Conservation (phyloP, 1,140 invertebrate genomes). For the Oryzaephilus surinamensis region DNA sequence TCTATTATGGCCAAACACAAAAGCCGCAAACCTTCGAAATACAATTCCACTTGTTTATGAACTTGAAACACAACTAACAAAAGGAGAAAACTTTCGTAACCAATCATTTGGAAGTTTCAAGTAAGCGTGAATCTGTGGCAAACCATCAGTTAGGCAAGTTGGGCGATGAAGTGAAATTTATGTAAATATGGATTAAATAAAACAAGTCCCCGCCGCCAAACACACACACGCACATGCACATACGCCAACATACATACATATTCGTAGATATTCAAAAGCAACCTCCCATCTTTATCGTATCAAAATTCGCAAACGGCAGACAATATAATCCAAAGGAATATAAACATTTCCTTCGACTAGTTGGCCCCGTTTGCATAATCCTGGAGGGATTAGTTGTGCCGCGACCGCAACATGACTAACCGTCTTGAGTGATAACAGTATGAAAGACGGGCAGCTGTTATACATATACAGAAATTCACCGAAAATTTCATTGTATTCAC, state of each 20-base stretch:
- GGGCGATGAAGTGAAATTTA: slow-evolving; percentile 21
- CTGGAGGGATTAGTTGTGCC: slow-evolving; percentile 12
- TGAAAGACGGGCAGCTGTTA: too few species aligned
- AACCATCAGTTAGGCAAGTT: slow-evolving; percentile 17
- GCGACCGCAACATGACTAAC: slow-evolving; percentile 10
- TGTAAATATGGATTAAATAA: slow-evolving; percentile 29
- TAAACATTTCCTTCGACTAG: slow-evolving; percentile 20
- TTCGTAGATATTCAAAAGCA: too few species aligned
- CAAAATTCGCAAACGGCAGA: slow-evolving; percentile 17
- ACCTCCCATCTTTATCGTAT: too few species aligned
- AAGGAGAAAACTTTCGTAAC: not conserved
- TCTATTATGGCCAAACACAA: too few species aligned
- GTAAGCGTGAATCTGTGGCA: slow-evolving; percentile 9
- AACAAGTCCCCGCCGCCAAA: slow-evolving; percentile 14
- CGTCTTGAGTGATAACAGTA: slow-evolving; percentile 9
- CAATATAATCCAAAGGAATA: slow-evolving; percentile 16
- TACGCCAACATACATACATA: too few species aligned
- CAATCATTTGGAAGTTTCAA: not conserved
- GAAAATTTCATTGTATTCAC: slow-evolving; percentile 11
- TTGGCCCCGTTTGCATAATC: slow-evolving; percentile 16
- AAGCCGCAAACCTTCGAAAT: too few species aligned
- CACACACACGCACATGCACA: too few species aligned
- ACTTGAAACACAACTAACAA: too few species aligned
- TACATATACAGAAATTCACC: too few species aligned
- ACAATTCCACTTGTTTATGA: too few species aligned